Evolutionary conservation across 2,888 invertebrate species (phyloP).

Genomic region (Leptopilina myrica): DNA sequence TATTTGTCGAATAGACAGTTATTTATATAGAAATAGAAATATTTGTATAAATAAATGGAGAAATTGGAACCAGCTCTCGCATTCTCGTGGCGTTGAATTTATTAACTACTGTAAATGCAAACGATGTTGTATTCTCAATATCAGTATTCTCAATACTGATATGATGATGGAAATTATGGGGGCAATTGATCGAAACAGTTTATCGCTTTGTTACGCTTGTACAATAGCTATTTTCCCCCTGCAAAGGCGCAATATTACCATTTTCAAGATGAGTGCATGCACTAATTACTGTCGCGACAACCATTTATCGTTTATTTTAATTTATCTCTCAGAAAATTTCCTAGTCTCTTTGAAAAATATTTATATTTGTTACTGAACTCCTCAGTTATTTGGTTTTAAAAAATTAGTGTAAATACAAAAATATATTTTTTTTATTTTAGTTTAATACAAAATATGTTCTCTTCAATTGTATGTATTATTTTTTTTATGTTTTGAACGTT

Average conservation of each 20-base stretch:
- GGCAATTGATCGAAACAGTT: conserved; percentile 18
- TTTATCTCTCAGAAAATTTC: neutral
- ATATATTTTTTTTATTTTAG: too few species aligned
- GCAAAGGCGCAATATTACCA: neutral
- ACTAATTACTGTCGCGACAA: neutral
- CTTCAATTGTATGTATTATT: too few species aligned
- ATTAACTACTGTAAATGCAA: conserved; percentile 39
- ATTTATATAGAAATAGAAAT: too few species aligned
- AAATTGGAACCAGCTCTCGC: too few species aligned
- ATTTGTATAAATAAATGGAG: too few species aligned
- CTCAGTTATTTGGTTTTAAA: too few species aligned
- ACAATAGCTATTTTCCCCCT: neutral
- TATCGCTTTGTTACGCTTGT: conserved; percentile 21
- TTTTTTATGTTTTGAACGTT: too few species aligned
- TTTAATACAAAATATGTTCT: too few species aligned
- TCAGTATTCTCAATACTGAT: conserved; percentile 18
- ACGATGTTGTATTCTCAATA: conserved; percentile 31
- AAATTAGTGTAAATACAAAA: too few species aligned
- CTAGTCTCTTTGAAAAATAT: too few species aligned
- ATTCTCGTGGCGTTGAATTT: neutral
- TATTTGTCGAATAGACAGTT: too few species aligned
- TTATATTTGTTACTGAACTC: too few species aligned
- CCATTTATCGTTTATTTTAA: neutral
- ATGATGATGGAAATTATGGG: conserved; percentile 40
- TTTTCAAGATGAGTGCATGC: neutral